phyloP scores from a whole-genome alignment of 2,113 vertebrate genomes.

The Erythrolamprus reginae region DNA sequence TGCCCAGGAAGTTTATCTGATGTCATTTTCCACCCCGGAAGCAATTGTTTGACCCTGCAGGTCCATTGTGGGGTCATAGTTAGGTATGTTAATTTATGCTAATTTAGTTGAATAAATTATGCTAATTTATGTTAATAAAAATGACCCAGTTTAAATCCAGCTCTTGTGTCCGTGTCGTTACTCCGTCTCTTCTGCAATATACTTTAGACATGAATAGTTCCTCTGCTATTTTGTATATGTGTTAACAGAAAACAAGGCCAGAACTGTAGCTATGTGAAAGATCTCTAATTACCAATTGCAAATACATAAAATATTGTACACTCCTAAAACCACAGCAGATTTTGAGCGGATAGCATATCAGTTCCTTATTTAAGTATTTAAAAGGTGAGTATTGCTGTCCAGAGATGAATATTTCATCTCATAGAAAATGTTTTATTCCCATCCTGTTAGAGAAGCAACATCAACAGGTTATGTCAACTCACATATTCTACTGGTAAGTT shows the following conservation, averaged over 20 bases:
- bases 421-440: not conserved
- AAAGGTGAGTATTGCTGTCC: not conserved
- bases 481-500: not conserved
- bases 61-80: too few species aligned
- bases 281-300: not conserved
- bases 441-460: not conserved
- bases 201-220: too few species aligned
- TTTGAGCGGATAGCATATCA: not conserved
- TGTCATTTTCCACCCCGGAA: too few species aligned
- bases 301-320: not conserved
- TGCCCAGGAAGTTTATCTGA: too few species aligned
- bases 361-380: not conserved
- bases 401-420: not conserved
- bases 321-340: not conserved
- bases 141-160: too few species aligned
- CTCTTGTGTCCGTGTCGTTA: too few species aligned
- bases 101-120: too few species aligned
- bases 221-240: not conserved
- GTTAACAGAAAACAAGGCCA: not conserved
- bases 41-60: too few species aligned
- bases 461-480: not conserved
- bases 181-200: too few species aligned
- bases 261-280: not conserved
- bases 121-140: too few species aligned
- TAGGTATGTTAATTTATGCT: too few species aligned